Evolutionary conservation across 1,140 invertebrate species (phyloP), one percentile per base, ranked within the genome.

Genomic region (Heliconius hermathena): DNA sequence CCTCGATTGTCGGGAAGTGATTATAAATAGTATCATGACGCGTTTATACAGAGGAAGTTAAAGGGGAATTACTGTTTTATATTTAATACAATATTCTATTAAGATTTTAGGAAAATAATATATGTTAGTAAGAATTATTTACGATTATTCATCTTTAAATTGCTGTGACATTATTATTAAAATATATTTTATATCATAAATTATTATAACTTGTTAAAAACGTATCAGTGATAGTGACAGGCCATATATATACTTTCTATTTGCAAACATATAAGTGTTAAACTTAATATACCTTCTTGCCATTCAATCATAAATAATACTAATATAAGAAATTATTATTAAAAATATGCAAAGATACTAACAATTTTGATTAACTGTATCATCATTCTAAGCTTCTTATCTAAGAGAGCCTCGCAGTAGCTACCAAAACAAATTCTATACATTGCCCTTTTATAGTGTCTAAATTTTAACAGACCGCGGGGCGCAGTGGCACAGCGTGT

Each of bases 21-120:
- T 66, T 26, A 66, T 66, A 66, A 26, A 29, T 66, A 66, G 60
- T 66, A 66, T 66, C 9, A 66, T 66, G 60, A 66, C 60, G 22
- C 29, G 26, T 66, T 22, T 26, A 29, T 57, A 29, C 60, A 66
- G 26, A 26, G 60, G 60, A 66, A 66, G 26, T 29, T 66, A 66
- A 0, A 66, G 60, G 22, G 60, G 13, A 66, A 66, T 66, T 13
- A 66, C 60, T 66, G 60, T 66, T 5, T 29, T 22, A 29, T 66
- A 66, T 66, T 13, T 66, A 66, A 26, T 66, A 66, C 29, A 5
- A 46, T 46, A 13, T 46, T 46, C 16, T 16, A 46, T 1, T 46
- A 46, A 46, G 2, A n/a, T 54, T 54, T 54, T 54, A n/a, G 52
- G n/a, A 57, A 22, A 8, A 57, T 57, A 52, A 20, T 52, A 52